phyloP scores from a whole-genome alignment of 1,140 invertebrate species.

The Lepidurus apus region DNA sequence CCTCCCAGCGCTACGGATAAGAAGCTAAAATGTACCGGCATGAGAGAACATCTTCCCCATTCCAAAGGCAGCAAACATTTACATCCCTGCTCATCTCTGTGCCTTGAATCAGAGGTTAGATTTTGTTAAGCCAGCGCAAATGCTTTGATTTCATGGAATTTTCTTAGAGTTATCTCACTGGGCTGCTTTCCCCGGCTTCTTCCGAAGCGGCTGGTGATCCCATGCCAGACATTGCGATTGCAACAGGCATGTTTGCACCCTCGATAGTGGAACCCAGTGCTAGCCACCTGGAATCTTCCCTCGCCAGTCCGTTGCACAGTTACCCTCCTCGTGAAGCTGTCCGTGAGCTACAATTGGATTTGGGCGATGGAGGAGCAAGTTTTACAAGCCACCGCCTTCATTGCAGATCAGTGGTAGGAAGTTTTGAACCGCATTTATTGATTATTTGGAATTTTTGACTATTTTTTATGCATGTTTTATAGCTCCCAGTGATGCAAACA shows the following conservation, averaged over 20 bases:
- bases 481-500: slow-evolving; percentile 7
- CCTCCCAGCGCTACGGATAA: neutral
- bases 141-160: neutral
- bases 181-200: slow-evolving; percentile 34
- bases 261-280: slow-evolving; percentile 11
- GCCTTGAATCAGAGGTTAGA: neutral
- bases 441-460: neutral
- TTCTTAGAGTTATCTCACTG: slow-evolving; percentile 37
- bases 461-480: neutral
- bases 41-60: neutral
- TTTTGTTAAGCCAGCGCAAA: neutral
- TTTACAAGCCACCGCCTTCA: neutral
- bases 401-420: neutral
- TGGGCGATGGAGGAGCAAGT: slow-evolving; percentile 60
- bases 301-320: slow-evolving; percentile 46
- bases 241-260: slow-evolving; percentile 64
- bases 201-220: slow-evolving; percentile 52
- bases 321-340: slow-evolving; percentile 55
- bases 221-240: slow-evolving; percentile 86
- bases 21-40: slow-evolving; percentile 40
- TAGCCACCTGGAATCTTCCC: neutral
- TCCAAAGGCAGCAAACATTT: slow-evolving; percentile 36
- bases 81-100: slow-evolving; percentile 30
- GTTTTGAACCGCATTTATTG: neutral
- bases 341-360: slow-evolving; percentile 58